phyloP scores from a whole-genome alignment of 1,140 invertebrate species.

The Trachymyrmex cornetzi region DNA sequence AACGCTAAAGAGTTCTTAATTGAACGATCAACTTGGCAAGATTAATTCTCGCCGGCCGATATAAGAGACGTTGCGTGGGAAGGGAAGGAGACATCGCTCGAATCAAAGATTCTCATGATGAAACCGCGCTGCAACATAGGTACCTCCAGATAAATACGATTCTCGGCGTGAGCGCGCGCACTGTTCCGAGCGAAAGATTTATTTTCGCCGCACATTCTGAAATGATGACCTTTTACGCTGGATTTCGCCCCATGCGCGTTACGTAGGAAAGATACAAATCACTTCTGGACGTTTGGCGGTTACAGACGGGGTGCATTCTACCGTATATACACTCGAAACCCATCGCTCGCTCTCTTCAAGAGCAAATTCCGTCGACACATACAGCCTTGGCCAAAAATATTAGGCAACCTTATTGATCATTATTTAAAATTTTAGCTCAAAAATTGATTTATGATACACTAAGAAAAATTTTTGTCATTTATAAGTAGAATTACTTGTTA shows the following conservation, averaged over 20 bases:
- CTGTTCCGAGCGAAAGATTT: slow-evolving; percentile 55
- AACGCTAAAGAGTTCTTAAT: slow-evolving; percentile 12
- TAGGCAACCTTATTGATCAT: too few relatives aligned
- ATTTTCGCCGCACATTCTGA: slow-evolving; percentile 50
- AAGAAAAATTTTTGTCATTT: too few relatives aligned
- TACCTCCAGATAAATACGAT: slow-evolving; percentile 50
- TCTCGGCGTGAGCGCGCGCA: slow-evolving; percentile 22
- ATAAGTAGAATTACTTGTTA: too few relatives aligned
- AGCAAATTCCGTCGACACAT: slow-evolving; percentile 45
- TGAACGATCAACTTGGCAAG: background rate
- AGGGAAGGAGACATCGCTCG: background rate
- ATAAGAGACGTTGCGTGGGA: background rate
- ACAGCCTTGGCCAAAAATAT: too few relatives aligned
- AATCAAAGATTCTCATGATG: slow-evolving; percentile 21
- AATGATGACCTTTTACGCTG: slow-evolving; percentile 66
- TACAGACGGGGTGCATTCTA: slow-evolving; percentile 52
- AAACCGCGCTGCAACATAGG: slow-evolving; percentile 17
- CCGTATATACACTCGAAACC: slow-evolving; percentile 27
- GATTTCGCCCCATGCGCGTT: slow-evolving; percentile 44
- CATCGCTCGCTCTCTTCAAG: slow-evolving; percentile 42
- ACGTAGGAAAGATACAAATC: slow-evolving; percentile 67
- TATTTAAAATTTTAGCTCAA: too few relatives aligned
- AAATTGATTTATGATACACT: too few relatives aligned
- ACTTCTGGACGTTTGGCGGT: slow-evolving; percentile 58
- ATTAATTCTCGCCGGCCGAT: slow-evolving; percentile 3